Evolutionary conservation across 2,113 vertebrate species (phyloP).

Genomic region (Macrotus californicus): DNA sequence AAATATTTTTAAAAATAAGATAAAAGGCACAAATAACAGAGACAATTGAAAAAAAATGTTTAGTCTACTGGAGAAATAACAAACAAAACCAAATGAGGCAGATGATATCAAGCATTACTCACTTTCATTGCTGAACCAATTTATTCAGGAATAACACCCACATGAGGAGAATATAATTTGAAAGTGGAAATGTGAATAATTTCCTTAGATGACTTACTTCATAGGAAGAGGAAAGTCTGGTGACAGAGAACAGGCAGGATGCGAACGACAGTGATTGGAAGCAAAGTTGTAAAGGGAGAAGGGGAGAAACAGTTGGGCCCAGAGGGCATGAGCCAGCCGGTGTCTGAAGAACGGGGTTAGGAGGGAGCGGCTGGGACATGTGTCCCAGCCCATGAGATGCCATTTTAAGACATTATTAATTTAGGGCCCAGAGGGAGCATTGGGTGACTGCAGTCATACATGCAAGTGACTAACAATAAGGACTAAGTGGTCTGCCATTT

Average conservation of each 20-base stretch:
- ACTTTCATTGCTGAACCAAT: not conserved
- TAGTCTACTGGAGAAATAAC: not conserved
- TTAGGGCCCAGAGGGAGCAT: not conserved
- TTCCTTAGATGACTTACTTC: conserved; percentile 35
- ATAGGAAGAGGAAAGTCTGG: conserved; percentile 23
- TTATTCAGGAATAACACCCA: conserved; percentile 48
- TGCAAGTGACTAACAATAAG: not conserved
- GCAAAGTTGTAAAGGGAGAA: not conserved
- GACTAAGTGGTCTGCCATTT: not conserved
- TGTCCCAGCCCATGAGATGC: not conserved
- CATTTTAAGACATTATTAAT: conserved; percentile 26
- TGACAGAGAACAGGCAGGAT: not conserved
- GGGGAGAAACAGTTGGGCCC: not conserved
- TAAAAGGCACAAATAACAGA: conserved; percentile 18
- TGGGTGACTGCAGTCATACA: not conserved
- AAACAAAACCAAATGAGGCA: conserved; percentile 7
- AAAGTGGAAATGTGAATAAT: conserved; percentile 56
- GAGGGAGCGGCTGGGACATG: not conserved
- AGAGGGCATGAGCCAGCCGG: not conserved
- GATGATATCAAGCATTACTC: not conserved
- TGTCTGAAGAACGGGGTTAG: not conserved
- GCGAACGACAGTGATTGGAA: not conserved
- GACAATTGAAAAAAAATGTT: not conserved
- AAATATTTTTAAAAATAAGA: conserved; percentile 24
- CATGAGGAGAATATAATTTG: conserved; percentile 26